Evolutionary conservation across 2,113 vertebrate genomes (phyloP).

Genomic region (Misgurnus anguillicaudatus): DNA sequence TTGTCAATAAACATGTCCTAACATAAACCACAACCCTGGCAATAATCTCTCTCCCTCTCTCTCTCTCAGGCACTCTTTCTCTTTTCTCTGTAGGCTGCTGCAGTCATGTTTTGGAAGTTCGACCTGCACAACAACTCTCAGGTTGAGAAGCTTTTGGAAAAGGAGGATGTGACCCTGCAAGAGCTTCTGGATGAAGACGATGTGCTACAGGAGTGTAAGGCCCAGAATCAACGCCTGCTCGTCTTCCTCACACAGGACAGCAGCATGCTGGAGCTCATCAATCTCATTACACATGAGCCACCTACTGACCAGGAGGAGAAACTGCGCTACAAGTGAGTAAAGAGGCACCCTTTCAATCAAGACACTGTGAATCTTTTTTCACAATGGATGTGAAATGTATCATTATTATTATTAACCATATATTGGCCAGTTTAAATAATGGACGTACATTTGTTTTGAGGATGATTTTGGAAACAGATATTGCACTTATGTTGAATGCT

Average conservation of each 20-base stretch:
- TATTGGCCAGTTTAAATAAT: no score
- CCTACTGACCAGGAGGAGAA: slow-evolving; percentile 90
- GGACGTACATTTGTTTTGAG: no score
- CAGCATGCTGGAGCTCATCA: slow-evolving; percentile 92
- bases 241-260: slow-evolving; percentile 92
- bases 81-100: slow-evolving; percentile 49
- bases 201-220: slow-evolving; percentile 95
- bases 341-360: neutral
- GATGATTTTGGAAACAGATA: no score
- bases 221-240: slow-evolving; percentile 91
- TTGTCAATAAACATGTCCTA: no score
- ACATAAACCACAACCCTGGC: neutral
- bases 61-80: neutral
- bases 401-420: no score
- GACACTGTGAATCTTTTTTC: no score
- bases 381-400: no score
- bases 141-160: slow-evolving; percentile 94
- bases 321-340: slow-evolving; percentile 93
- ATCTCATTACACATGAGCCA: slow-evolving; percentile 90
- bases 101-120: slow-evolving; percentile 98
- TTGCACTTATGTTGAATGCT: no score
- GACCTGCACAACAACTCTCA: slow-evolving; percentile 93
- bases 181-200: slow-evolving; percentile 97
- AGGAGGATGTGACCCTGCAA: slow-evolving; percentile 87
- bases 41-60: neutral